A percentile compares a stretch with the other conserved stretches of the same genome.
Conservation (phyloP, 53 echinoderm and acorn worm genomes). For the Stichopus horrens region DNA sequence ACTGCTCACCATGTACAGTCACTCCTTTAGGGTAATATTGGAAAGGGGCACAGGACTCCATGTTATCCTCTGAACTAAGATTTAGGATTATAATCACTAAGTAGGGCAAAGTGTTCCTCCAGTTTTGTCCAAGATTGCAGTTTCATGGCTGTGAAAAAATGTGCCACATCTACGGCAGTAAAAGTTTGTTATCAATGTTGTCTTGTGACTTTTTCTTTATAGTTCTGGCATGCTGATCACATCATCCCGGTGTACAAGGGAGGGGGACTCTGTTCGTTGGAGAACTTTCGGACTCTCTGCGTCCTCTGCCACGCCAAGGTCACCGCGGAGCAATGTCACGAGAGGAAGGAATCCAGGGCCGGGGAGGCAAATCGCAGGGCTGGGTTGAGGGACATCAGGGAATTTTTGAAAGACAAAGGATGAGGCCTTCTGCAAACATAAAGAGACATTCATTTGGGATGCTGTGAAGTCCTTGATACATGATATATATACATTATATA, state of each 20-base stretch:
- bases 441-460: not conserved
- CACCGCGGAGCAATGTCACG: slow-evolving; percentile 57
- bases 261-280: slow-evolving; percentile 79
- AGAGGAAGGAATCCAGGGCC: slow-evolving; percentile 33
- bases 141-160: not conserved
- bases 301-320: slow-evolving; percentile 72
- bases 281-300: slow-evolving; percentile 79
- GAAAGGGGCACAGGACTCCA: no score
- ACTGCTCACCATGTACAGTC: no score
- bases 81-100: no score
- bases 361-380: not conserved
- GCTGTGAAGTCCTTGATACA: not conserved
- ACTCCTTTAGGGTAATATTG: no score
- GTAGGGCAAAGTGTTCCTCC: no score
- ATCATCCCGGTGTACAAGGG: slow-evolving; percentile 76
- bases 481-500: not conserved
- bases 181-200: no score
- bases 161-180: not conserved
- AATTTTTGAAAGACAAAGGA: slow-evolving; percentile 14
- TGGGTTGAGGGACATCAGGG: slow-evolving; percentile 22
- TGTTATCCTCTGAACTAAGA: no score
- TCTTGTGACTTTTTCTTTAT: not conserved
- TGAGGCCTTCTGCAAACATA: not conserved
- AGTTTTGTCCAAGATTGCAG: no score
- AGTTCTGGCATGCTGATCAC: slow-evolving; percentile 92